These are phyloP conservation scores for Spizaetus ornatus DNA, from an alignment of 2,113 vertebrate species.

Conservation along the genomic window DNA sequence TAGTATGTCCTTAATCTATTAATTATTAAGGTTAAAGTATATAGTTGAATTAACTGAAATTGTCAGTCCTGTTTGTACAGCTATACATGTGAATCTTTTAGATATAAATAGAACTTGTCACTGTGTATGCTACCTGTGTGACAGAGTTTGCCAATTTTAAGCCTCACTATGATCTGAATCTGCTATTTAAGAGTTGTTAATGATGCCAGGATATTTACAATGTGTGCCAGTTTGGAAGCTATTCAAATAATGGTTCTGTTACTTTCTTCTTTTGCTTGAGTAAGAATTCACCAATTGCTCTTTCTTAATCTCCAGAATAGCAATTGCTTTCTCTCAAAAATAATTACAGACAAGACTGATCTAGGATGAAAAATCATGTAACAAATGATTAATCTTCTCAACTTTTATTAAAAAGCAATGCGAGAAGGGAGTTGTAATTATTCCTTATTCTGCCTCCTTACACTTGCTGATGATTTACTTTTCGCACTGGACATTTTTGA, in stretches of 20 bases:
- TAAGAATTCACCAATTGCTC: not conserved
- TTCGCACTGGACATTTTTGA: not conserved
- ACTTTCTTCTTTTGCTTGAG: not conserved
- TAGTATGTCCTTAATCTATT: not conserved
- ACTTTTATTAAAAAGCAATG: not conserved
- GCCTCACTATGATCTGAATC: not conserved
- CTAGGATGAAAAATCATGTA: not conserved
- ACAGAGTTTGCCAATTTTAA: not conserved
- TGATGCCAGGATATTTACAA: not conserved
- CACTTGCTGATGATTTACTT: not conserved
- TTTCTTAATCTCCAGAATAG: constrained; percentile 7
- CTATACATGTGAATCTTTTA: not conserved
- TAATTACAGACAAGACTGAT: constrained; percentile 37
- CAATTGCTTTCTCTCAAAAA: constrained; percentile 22
- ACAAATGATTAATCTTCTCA: not conserved
- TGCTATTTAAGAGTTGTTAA: not conserved
- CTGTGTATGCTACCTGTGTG: not conserved
- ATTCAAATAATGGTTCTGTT: not conserved
- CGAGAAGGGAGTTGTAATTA: not conserved
- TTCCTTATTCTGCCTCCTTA: not conserved
- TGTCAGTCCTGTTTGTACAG: not conserved
- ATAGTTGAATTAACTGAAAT: not conserved
- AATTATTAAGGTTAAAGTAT: not conserved
- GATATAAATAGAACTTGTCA: not conserved
- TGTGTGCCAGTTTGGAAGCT: not conserved